Evolutionary conservation across 2,888 invertebrate genomes (phyloP).

Genomic region (Hoplodrina ambigua): DNA sequence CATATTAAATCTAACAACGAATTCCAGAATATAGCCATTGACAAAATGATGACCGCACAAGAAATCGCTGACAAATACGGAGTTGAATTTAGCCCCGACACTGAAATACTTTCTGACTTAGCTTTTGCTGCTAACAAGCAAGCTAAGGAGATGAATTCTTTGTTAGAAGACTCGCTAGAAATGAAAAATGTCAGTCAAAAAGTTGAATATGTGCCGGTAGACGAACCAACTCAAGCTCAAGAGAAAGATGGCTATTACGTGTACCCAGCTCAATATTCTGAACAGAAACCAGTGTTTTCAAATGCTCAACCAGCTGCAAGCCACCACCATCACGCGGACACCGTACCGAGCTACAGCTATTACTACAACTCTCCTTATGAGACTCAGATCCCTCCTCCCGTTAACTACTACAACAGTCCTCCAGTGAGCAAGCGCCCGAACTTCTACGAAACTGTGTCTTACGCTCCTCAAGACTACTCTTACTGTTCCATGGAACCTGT

Average conservation of each 20-base stretch:
- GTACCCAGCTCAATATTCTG: constrained; percentile 64
- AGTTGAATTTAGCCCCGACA: constrained; percentile 82
- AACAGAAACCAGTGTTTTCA: constrained; percentile 42
- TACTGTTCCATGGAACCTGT: constrained; percentile 77
- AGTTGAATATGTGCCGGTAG: constrained; percentile 62
- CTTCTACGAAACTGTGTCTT: constrained; percentile 79
- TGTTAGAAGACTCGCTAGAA: constrained; percentile 77
- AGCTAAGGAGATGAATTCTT: constrained; percentile 78
- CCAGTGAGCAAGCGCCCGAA: constrained; percentile 77
- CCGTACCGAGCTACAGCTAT: constrained; percentile 67
- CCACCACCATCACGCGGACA: constrained; percentile 63
- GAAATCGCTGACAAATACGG: constrained; percentile 87
- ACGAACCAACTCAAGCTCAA: constrained; percentile 55
- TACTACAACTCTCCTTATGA: constrained; percentile 74
- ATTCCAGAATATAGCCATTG: constrained; percentile 86
- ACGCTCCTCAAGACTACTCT: constrained; percentile 73
- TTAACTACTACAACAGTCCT: constrained; percentile 67
- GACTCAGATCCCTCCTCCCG: constrained; percentile 74
- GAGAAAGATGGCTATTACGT: constrained; percentile 56
- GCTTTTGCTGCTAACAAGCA: constrained; percentile 82
- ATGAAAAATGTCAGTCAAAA: constrained; percentile 70
- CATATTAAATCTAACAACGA: constrained; percentile 86
- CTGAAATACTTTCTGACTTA: constrained; percentile 82
- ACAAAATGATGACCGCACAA: constrained; percentile 88
- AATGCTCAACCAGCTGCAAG: constrained; percentile 51